Conservation (phyloP, 2,797 vertebrate genomes). For the Notoglanidium macrostoma region DNA sequence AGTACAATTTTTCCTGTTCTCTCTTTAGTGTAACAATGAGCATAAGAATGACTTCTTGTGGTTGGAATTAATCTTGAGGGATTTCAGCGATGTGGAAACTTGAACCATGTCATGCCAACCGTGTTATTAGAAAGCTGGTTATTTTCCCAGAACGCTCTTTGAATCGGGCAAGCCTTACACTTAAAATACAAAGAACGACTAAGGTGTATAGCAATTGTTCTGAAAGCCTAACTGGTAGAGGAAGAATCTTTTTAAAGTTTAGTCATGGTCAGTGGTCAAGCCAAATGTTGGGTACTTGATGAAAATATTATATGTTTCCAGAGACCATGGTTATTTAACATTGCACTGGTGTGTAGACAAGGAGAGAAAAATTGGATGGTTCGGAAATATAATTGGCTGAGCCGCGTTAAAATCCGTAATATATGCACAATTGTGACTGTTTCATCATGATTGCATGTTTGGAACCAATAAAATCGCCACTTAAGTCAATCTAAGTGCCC, state of each 20-base stretch:
- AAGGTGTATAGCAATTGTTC: not conserved
- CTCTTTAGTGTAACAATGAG: conserved; percentile 19
- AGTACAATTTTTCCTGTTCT: not conserved
- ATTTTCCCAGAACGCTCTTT: not conserved
- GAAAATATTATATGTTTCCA: not conserved
- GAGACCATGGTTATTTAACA: not conserved
- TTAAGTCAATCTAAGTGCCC: not conserved
- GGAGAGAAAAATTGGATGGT: not conserved
- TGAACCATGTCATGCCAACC: conserved; percentile 7
- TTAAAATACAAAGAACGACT: not conserved
- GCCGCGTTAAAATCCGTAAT: not conserved
- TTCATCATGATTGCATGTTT: not conserved
- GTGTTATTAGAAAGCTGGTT: conserved; percentile 9
- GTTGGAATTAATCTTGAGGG: conserved; percentile 20
- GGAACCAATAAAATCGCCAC: not conserved
- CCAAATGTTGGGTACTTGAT: not conserved
- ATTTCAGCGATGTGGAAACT: conserved; percentile 4
- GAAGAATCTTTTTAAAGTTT: not conserved
- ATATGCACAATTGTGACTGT: no score
- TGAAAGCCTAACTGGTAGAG: not conserved
- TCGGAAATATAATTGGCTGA: not conserved
- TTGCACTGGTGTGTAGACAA: not conserved
- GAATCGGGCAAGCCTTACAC: no score
- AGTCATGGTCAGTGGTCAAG: no score
- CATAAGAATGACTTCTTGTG: conserved; percentile 18